Conservation (phyloP, 2,113 vertebrate species). For the Natator depressus region DNA sequence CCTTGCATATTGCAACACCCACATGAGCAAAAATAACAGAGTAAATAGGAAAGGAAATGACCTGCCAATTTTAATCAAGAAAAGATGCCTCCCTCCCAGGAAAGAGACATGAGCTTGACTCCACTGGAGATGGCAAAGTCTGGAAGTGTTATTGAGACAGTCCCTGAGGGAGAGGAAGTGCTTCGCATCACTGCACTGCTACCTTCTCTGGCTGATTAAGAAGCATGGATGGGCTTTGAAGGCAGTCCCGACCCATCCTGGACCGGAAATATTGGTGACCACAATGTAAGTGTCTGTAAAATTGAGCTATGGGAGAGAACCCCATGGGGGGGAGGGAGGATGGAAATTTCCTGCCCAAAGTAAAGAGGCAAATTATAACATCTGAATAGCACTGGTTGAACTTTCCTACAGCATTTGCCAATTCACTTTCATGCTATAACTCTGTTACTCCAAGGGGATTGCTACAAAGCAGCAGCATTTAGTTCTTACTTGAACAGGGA, state of each 20-base stretch:
- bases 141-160: fast-evolving
- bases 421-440: background rate
- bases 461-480: background rate
- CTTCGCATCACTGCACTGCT: background rate
- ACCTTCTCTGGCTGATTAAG: background rate
- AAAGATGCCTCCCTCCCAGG: background rate
- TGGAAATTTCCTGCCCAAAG: conserved; percentile 1
- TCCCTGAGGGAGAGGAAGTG: background rate
- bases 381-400: conserved; percentile 19
- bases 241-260: background rate
- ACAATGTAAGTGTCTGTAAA: background rate
- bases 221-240: background rate
- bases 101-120: background rate
- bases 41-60: background rate
- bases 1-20: conserved; percentile 60
- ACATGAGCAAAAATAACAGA: conserved; percentile 18
- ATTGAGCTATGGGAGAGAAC: fast-evolving
- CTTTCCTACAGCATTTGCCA: conserved; percentile 64
- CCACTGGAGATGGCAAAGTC: fast-evolving
- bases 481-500: fast-evolving
- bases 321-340: fast-evolving
- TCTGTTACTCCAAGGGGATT: background rate
- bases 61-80: background rate
- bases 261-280: fast-evolving
- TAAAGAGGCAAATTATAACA: conserved; percentile 17